These are phyloP conservation scores for Callithrix jacchus DNA, from an alignment of 2,113 vertebrate genomes.

Conservation along the genomic window DNA sequence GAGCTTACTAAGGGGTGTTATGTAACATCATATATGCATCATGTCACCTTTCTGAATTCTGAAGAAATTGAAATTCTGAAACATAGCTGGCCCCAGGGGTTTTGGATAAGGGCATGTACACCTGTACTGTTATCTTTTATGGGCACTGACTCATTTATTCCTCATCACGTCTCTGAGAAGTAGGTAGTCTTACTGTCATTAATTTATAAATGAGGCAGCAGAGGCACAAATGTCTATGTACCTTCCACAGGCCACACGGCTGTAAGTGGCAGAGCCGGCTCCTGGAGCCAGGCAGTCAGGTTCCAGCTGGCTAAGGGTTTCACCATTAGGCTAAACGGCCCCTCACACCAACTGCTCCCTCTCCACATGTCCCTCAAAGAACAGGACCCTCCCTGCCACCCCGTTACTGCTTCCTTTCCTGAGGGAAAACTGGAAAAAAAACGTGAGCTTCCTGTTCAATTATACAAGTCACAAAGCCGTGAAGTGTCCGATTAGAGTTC, in stretches of 20 bases:
- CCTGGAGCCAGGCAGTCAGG: not conserved
- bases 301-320: not conserved
- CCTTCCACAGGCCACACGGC: not conserved
- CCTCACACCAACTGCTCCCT: not conserved
- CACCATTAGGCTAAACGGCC: not conserved
- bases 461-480: not conserved
- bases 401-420: not conserved
- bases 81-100: conserved; percentile 23
- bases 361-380: not conserved
- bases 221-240: conserved; percentile 34
- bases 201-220: conserved; percentile 27
- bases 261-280: not conserved
- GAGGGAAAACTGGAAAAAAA: conserved; percentile 15
- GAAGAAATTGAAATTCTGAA: conserved; percentile 33
- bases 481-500: not conserved
- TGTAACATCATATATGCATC: conserved; percentile 46
- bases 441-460: not conserved
- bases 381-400: not conserved
- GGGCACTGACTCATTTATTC: conserved; percentile 17
- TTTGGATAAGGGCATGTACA: conserved; percentile 40
- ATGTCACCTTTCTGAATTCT: conserved; percentile 40
- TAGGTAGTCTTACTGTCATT: not conserved
- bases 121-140: conserved; percentile 45
- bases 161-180: not conserved
- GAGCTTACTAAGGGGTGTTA: conserved; percentile 56